These are phyloP conservation scores for Ammospiza maritima DNA, from an alignment of 2,797 vertebrate species.

Conservation along the genomic window DNA sequence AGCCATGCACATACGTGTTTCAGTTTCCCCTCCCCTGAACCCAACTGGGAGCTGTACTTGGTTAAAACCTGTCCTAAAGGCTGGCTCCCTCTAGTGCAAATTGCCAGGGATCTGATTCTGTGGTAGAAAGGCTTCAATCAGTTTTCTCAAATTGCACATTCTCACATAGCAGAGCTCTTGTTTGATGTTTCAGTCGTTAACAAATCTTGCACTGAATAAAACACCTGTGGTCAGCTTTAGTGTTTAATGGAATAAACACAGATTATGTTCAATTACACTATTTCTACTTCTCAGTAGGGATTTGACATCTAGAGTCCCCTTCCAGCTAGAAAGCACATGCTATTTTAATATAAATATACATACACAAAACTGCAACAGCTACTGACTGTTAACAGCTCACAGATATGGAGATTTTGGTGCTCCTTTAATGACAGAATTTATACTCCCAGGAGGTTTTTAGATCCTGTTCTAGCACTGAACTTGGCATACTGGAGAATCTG, in stretches of 20 bases:
- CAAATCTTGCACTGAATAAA: not conserved
- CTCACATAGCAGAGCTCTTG: not conserved
- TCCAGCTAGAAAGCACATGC: not conserved
- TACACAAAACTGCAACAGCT: rapidly evolving
- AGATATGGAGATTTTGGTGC: rapidly evolving
- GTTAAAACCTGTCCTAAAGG: not conserved
- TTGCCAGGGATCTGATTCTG: not conserved
- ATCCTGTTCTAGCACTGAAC: not conserved
- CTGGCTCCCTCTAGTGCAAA: slow-evolving; percentile 17
- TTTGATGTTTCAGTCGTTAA: not conserved
- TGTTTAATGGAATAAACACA: not conserved
- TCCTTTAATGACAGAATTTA: not conserved
- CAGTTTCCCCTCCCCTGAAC: not conserved
- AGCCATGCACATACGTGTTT: not conserved
- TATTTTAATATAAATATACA: not conserved
- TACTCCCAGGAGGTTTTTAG: not conserved
- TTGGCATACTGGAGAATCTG: not conserved
- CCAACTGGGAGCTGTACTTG: not conserved
- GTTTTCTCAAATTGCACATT: not conserved
- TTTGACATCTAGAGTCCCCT: not conserved
- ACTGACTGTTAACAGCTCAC: not conserved
- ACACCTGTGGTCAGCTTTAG: not conserved
- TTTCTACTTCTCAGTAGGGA: not conserved
- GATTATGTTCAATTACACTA: not conserved
- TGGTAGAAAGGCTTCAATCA: not conserved